A percentile compares a stretch with the other conserved stretches of the same genome.
phyloP scores from a whole-genome alignment of 2,113 vertebrate genomes.

The Notothenia rossii region DNA sequence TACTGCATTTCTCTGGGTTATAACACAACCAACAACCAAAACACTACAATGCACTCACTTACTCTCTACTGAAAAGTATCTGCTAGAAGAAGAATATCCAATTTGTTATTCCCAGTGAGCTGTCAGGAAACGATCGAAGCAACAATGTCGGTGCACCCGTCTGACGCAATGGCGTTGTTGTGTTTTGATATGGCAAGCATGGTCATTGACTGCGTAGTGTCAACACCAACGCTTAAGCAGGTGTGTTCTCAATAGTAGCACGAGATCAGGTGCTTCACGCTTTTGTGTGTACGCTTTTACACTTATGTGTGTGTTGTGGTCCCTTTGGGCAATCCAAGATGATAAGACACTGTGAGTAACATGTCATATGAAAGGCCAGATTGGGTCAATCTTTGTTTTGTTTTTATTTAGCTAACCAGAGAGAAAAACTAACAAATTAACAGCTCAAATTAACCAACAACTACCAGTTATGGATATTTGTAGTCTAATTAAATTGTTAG shows the following conservation, averaged over 20 bases:
- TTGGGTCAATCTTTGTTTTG: background rate
- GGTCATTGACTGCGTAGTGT: slow-evolving; percentile 69
- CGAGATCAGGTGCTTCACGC: slow-evolving; percentile 31
- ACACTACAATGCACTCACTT: too few species aligned
- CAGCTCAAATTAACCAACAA: background rate
- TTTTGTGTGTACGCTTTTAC: slow-evolving; percentile 1
- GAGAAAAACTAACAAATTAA: background rate
- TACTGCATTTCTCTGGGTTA: background rate
- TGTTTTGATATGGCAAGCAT: slow-evolving; percentile 77
- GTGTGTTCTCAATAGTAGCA: slow-evolving; percentile 21
- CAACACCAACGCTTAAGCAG: slow-evolving; percentile 68
- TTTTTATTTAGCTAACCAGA: background rate
- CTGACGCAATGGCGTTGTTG: slow-evolving; percentile 57
- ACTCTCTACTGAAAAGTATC: background rate
- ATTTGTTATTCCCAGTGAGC: background rate
- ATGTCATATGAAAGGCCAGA: background rate
- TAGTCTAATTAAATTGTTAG: background rate
- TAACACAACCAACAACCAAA: background rate
- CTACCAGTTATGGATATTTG: background rate
- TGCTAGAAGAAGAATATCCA: slow-evolving; percentile 7
- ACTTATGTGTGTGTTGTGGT: background rate
- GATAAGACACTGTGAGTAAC: background rate
- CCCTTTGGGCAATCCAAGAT: background rate
- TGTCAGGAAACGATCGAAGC: slow-evolving; percentile 34
- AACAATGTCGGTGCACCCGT: slow-evolving; percentile 54